Conservation (phyloP, 2,113 vertebrate species). For the Emydocephalus ijimae region DNA sequence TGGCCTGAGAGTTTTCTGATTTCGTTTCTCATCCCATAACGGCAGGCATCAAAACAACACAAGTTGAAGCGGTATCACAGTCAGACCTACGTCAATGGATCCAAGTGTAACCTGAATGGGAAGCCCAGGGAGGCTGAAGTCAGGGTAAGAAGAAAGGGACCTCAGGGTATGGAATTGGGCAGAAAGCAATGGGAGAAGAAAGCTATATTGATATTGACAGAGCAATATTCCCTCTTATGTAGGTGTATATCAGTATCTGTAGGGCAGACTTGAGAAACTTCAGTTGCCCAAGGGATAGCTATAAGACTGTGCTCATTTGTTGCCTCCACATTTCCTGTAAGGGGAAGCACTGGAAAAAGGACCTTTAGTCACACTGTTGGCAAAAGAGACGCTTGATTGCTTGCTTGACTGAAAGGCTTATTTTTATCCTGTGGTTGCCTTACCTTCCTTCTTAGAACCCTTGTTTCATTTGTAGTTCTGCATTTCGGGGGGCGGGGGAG, state of each 20-base stretch:
- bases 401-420: not conserved
- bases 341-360: not conserved
- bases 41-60: slow-evolving; percentile 90
- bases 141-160: slow-evolving; percentile 73
- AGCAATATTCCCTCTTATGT: not conserved
- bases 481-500: not conserved
- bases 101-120: slow-evolving; percentile 90
- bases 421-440: not conserved
- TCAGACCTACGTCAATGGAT: slow-evolving; percentile 91
- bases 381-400: not conserved
- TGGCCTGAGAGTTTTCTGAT: not conserved
- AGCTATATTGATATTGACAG: not conserved
- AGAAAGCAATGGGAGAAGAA: not conserved
- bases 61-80: slow-evolving; percentile 91
- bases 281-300: not conserved
- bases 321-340: not conserved
- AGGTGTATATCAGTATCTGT: not conserved
- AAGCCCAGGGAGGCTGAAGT: slow-evolving; percentile 86
- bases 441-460: not conserved
- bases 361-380: not conserved
- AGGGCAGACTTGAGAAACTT: not conserved
- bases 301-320: not conserved
- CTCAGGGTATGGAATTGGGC: too few relatives aligned
- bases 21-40: not conserved
- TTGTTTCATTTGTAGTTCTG: not conserved